These are phyloP conservation scores for Lycia hirtaria DNA, from an alignment of 2,888 invertebrate genomes.

Conservation along the genomic window DNA sequence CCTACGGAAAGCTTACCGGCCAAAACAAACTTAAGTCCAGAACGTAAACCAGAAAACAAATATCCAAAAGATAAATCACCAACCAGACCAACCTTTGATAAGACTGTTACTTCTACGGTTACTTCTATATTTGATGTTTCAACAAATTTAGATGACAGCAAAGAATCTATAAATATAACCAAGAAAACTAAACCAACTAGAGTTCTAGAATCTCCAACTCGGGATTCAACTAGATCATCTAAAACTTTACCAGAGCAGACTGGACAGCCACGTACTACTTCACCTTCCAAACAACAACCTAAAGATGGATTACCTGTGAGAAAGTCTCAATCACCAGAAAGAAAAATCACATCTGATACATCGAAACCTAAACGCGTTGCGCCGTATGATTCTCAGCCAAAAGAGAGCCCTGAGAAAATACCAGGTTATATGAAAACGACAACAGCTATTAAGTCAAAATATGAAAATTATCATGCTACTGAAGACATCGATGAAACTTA, in stretches of 20 bases:
- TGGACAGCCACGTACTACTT: slow-evolving; percentile 20
- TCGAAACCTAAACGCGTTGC: slow-evolving; percentile 20
- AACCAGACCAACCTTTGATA: slow-evolving; percentile 28
- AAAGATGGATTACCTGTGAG: slow-evolving; percentile 33
- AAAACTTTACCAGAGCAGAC: slow-evolving; percentile 8
- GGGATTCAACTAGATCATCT: slow-evolving; percentile 26
- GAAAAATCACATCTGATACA: slow-evolving; percentile 5
- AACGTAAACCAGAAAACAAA: slow-evolving; percentile 29
- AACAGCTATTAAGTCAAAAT: slow-evolving; percentile 34
- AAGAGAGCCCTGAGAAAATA: slow-evolving; percentile 28
- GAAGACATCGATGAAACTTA: slow-evolving; percentile 28
- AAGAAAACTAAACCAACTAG: slow-evolving; percentile 33
- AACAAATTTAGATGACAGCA: slow-evolving; percentile 32
- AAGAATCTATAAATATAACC: slow-evolving; percentile 29
- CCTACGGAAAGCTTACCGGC: slow-evolving; percentile 28
- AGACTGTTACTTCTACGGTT: slow-evolving; percentile 38
- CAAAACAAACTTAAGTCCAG: slow-evolving; percentile 17
- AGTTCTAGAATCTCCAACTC: slow-evolving; percentile 37
- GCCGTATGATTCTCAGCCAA: slow-evolving; percentile 16
- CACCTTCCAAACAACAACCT: slow-evolving; percentile 25
- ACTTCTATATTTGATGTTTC: slow-evolving; percentile 36
- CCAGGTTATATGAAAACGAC: slow-evolving; percentile 40
- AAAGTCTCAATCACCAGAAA: slow-evolving; percentile 20
- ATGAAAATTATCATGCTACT: slow-evolving; percentile 27
- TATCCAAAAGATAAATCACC: slow-evolving; percentile 29